Evolutionary conservation across 2,113 vertebrate species (phyloP).

Genomic region (Ranitomeya imitator): DNA sequence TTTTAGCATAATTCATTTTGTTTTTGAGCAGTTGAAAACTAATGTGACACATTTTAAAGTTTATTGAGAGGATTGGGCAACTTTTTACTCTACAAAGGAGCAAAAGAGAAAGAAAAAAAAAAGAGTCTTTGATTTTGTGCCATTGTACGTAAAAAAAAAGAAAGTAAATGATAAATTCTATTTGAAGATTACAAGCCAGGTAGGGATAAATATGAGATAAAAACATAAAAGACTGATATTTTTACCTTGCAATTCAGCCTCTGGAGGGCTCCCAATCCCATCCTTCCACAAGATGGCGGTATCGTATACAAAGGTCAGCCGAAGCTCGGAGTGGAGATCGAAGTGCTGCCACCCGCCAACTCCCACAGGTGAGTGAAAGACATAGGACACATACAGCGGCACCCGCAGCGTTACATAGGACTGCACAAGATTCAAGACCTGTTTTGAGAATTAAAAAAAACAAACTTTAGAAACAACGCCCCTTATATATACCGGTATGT

Average conservation of each 20-base stretch:
- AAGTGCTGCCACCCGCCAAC: slow-evolving; percentile 93
- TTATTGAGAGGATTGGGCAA: too few species aligned
- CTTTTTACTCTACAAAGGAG: too few species aligned
- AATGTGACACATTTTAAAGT: too few species aligned
- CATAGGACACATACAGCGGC: slow-evolving; percentile 89
- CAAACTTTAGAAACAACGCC: background rate
- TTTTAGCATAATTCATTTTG: too few species aligned
- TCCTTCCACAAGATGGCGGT: slow-evolving; percentile 95
- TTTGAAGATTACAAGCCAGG: too few species aligned
- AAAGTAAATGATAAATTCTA: too few species aligned
- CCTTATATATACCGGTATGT: too few species aligned
- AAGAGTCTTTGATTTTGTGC: too few species aligned
- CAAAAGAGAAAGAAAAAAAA: too few species aligned
- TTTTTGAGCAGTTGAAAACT: too few species aligned
- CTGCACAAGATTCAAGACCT: slow-evolving; percentile 94
- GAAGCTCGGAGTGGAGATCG: slow-evolving; percentile 88
- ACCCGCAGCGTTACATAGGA: slow-evolving; percentile 93
- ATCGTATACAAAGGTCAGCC: slow-evolving; percentile 95
- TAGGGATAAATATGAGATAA: too few species aligned
- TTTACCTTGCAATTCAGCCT: slow-evolving; percentile 88
- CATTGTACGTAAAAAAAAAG: too few species aligned
- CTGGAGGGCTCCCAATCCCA: slow-evolving; percentile 88
- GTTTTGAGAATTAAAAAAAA: slow-evolving; percentile 33
- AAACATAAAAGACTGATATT: background rate
- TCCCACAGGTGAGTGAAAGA: slow-evolving; percentile 89